Evolutionary conservation across 1,140 invertebrate genomes (phyloP).

Genomic region (Brachionus sp.): DNA sequence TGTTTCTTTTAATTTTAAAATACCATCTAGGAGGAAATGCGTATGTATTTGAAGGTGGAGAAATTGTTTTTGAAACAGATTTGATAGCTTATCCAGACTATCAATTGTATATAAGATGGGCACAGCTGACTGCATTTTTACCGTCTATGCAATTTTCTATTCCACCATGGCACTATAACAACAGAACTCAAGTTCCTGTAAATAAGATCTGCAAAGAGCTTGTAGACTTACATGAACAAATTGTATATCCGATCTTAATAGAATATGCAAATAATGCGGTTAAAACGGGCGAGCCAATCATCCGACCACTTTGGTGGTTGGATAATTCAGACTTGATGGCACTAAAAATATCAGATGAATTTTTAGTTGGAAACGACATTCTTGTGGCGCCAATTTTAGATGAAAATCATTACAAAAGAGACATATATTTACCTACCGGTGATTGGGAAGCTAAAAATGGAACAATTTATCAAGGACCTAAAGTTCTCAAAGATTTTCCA

Average conservation of each 20-base stretch:
- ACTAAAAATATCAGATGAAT: slow-evolving; percentile 49
- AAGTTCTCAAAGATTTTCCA: neutral
- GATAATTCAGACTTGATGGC: slow-evolving; percentile 48
- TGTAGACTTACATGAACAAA: slow-evolving; percentile 13
- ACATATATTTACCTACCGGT: slow-evolving; percentile 65
- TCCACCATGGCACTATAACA: slow-evolving; percentile 78
- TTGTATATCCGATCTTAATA: slow-evolving; percentile 36
- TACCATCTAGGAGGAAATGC: slow-evolving; percentile 30
- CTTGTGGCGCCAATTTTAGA: slow-evolving; percentile 52
- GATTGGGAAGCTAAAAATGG: slow-evolving; percentile 33
- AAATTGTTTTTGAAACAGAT: slow-evolving; percentile 36
- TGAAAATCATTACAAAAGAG: slow-evolving; percentile 65
- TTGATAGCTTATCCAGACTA: slow-evolving; percentile 43
- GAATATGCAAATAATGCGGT: slow-evolving; percentile 8
- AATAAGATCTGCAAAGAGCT: slow-evolving; percentile 18
- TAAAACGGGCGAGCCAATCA: slow-evolving; percentile 49
- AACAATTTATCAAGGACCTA: slow-evolving; percentile 36
- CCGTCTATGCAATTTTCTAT: slow-evolving; percentile 81
- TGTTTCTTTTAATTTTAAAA: neutral
- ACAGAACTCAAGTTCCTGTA: slow-evolving; percentile 4
- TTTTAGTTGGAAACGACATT: slow-evolving; percentile 50
- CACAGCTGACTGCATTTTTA: slow-evolving; percentile 78
- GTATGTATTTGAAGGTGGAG: slow-evolving; percentile 6
- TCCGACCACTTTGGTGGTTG: slow-evolving; percentile 54
- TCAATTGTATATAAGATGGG: slow-evolving; percentile 83